Evolutionary conservation across 2,797 vertebrate species (phyloP).

Genomic region (Falco naumanni): DNA sequence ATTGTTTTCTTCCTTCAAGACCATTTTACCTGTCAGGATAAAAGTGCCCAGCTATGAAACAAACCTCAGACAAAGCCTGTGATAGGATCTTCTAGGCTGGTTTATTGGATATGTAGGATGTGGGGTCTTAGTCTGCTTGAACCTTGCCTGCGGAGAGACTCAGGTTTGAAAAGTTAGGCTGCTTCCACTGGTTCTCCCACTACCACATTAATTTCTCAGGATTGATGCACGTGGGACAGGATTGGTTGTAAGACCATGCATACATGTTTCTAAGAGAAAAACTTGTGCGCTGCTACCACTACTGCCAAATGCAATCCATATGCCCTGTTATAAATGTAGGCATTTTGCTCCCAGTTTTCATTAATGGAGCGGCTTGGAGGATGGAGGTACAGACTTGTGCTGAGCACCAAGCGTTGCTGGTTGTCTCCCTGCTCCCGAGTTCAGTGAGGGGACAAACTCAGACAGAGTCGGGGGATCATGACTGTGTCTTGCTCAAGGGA

Average conservation of each 20-base stretch:
- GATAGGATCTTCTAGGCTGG: neutral
- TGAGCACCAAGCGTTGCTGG: neutral
- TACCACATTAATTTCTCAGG: neutral
- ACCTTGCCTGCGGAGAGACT: neutral
- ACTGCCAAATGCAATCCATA: neutral
- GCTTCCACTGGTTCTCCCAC: neutral
- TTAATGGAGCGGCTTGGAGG: neutral
- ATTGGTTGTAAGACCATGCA: neutral
- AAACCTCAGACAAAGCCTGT: neutral
- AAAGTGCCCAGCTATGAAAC: neutral
- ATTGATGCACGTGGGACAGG: neutral
- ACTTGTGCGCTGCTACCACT: fast-evolving
- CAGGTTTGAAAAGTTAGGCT: neutral
- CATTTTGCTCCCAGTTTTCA: neutral
- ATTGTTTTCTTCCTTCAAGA: neutral
- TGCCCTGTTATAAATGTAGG: no score
- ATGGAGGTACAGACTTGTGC: neutral
- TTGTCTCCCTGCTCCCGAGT: neutral
- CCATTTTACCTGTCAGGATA: neutral
- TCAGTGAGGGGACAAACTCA: neutral
- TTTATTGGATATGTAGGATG: neutral
- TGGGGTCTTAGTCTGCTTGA: neutral
- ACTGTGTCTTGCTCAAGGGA: neutral
- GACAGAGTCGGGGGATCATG: no score
- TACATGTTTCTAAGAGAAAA: neutral